phyloP scores from a whole-genome alignment of 2,113 vertebrate genomes.

The Trematocara macrostoma region DNA sequence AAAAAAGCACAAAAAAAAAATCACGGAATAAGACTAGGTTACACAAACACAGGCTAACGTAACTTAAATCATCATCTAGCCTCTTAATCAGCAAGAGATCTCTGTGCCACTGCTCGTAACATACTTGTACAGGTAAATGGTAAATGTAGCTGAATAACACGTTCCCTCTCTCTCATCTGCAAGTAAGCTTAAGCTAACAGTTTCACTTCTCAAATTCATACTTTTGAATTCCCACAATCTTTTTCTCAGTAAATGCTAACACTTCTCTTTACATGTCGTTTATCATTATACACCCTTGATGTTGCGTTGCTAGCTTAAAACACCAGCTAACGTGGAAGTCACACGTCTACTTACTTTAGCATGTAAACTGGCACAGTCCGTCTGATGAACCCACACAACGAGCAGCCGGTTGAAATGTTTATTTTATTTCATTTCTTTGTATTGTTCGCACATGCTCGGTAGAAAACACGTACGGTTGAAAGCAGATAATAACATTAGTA shows the following conservation, averaged over 20 bases:
- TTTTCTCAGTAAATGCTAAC: neutral
- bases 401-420: neutral
- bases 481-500: neutral
- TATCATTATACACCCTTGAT: neutral
- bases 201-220: neutral
- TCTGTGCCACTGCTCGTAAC: neutral
- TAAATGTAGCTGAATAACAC: neutral
- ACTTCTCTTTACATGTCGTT: neutral
- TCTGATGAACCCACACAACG: neutral
- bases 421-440: neutral
- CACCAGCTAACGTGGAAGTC: neutral
- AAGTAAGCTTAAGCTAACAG: neutral
- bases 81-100: neutral
- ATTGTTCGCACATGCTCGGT: neutral
- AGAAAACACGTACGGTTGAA: neutral
- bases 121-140: neutral
- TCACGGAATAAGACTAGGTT: neutral
- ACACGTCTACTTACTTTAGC: slow-evolving; percentile 37
- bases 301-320: slow-evolving; percentile 11
- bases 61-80: neutral
- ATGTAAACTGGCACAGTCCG: neutral
- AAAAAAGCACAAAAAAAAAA: neutral
- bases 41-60: fast-evolving
- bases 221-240: neutral
- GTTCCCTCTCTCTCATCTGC: neutral